Evolutionary conservation across 2,888 invertebrate species (phyloP).

Genomic region (Lordiphosa fenestrarum): DNA sequence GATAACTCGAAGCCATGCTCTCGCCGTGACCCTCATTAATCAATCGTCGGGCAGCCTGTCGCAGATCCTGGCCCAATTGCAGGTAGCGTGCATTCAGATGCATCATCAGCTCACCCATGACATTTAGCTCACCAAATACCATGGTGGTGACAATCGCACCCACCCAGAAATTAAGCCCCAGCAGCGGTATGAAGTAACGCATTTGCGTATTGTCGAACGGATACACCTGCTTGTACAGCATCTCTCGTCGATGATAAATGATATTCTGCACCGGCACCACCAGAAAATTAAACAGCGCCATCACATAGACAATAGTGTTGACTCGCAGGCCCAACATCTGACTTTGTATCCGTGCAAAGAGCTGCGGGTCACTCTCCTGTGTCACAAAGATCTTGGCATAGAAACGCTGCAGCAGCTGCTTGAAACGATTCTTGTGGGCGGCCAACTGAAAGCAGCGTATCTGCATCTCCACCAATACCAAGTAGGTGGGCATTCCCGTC

Average conservation of each 20-base stretch:
- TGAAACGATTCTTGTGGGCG: slow-evolving; percentile 47
- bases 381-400: slow-evolving; percentile 63
- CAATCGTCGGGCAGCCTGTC: slow-evolving; percentile 12
- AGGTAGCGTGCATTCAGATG: slow-evolving; percentile 72
- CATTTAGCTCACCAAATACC: slow-evolving; percentile 67
- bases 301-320: slow-evolving; percentile 55
- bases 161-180: slow-evolving; percentile 54
- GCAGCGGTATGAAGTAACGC: slow-evolving; percentile 47
- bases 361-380: slow-evolving; percentile 29
- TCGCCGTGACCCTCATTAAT: slow-evolving; percentile 4
- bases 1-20: slow-evolving; percentile 49
- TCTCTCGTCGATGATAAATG: slow-evolving; percentile 45
- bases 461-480: slow-evolving; percentile 60
- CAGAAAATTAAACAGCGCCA: slow-evolving; percentile 52
- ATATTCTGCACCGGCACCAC: slow-evolving; percentile 53
- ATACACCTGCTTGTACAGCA: slow-evolving; percentile 66
- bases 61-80: slow-evolving; percentile 56
- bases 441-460: slow-evolving; percentile 64
- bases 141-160: slow-evolving; percentile 57
- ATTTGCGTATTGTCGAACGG: slow-evolving; percentile 59
- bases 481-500: slow-evolving; percentile 62
- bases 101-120: slow-evolving; percentile 70
- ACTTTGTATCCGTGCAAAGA: slow-evolving; percentile 50
- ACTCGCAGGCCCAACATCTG: slow-evolving; percentile 56
- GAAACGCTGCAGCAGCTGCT: slow-evolving; percentile 60